Evolutionary conservation across 2,797 vertebrate species (phyloP), one percentile per base, ranked within the genome.

Genomic region (Denticeps clupeoides): DNA sequence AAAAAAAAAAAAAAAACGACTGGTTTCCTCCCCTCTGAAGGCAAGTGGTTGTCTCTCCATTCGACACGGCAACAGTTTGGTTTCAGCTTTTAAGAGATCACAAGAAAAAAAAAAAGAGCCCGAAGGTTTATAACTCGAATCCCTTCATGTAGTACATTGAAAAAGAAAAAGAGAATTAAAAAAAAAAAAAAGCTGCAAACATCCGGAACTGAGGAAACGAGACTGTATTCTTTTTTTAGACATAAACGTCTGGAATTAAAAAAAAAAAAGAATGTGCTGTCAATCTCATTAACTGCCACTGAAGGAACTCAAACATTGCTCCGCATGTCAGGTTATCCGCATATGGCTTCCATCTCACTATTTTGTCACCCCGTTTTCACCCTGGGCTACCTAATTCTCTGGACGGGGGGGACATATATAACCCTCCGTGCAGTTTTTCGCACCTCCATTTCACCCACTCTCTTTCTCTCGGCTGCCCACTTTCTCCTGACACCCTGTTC

Each of bases 21-120:
- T 64, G 75, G 86, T 79, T 84, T 82, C 83, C 88, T 96, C 95
- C 89, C 89, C 91, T 82, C 18, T 83, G 81, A 78, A 80, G 80
- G 82, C 81, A 89, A 90, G 85, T 87, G 82, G 81, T 87, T 87
- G 86, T 84, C 80, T 80, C 65, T 64, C 63, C 65, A 58, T 64
- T 70, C 74, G 69, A 78, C 78, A 72, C 79, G 79, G 87, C 86
- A 86, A 56, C 68, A 80, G 76, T 76, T 77, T 73, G 70, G 75
- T 73, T 69, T 70, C n/a, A n/a, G 9, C 35, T 35, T 35, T 32
- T 16, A 7, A 38, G 35, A 21, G 35, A 21, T 21, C 18, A n/a
- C 4, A 21, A 38, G 35, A n/a, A n/a, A n/a, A n/a, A 38, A 38
- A 18, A 11, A 13, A 15, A 33, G 28, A 21, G 4, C 16, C 38